These are phyloP conservation scores for Probosciger aterrimus DNA, from an alignment of 2,113 vertebrate species.

Conservation along the genomic window DNA sequence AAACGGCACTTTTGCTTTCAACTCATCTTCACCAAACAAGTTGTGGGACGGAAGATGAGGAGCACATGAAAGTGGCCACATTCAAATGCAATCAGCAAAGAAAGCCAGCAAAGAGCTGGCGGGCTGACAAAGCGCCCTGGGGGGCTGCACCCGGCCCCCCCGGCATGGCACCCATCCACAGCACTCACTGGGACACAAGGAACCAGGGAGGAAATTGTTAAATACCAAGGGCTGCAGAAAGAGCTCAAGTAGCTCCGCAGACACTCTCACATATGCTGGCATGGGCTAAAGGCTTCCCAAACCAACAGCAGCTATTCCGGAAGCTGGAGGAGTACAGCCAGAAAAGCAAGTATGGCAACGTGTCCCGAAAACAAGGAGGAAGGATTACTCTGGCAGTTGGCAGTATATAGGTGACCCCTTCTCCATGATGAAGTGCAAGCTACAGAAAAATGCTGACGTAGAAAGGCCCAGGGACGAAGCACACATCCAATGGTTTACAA, in stretches of 20 bases:
- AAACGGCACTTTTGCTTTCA: conserved; percentile 40
- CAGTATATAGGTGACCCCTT: background rate
- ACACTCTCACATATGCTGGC: background rate
- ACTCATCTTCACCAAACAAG: conserved; percentile 32
- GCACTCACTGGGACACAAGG: background rate
- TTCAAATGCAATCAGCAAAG: conserved; percentile 28
- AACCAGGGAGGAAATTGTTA: background rate
- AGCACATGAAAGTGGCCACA: conserved; percentile 57
- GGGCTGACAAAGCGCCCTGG: background rate
- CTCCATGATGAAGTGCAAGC: background rate
- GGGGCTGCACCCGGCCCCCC: background rate
- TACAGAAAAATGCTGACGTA: background rate
- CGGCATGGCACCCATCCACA: background rate
- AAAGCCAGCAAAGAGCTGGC: conserved; percentile 5
- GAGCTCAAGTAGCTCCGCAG: rapidly evolving
- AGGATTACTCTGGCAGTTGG: background rate
- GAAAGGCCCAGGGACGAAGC: background rate
- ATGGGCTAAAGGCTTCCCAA: background rate
- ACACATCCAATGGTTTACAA: background rate
- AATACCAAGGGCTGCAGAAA: background rate
- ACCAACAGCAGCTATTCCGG: background rate
- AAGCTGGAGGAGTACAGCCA: background rate
- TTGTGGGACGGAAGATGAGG: conserved; percentile 28
- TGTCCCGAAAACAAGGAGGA: background rate
- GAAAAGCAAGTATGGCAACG: background rate